Evolutionary conservation across 2,113 vertebrate species (phyloP).

Genomic region (Cisticola juncidis): DNA sequence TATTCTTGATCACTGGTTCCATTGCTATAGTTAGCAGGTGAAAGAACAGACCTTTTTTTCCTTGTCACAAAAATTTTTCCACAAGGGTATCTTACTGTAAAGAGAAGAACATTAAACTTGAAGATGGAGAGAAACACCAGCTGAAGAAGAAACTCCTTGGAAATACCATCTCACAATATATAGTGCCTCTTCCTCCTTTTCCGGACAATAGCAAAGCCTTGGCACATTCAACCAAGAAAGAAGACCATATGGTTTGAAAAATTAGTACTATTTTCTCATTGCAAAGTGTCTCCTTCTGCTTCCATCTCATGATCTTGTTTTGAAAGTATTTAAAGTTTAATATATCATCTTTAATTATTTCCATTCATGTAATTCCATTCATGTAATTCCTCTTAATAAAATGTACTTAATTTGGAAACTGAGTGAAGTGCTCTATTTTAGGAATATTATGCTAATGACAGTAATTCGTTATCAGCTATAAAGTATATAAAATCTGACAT

Average conservation of each 20-base stretch:
- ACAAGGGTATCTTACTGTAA: constrained; percentile 69
- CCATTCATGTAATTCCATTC: neutral
- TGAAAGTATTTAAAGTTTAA: neutral
- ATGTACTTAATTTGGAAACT: neutral
- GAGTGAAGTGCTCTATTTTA: neutral
- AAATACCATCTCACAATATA: neutral
- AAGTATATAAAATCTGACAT: neutral
- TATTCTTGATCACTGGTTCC: neutral
- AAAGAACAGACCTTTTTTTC: constrained; percentile 6
- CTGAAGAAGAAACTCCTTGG: neutral
- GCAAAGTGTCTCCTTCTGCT: neutral
- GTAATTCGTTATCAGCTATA: neutral
- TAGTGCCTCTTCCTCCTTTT: neutral
- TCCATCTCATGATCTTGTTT: neutral
- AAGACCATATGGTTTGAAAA: neutral
- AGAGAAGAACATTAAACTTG: neutral
- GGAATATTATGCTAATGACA: neutral
- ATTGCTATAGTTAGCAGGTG: neutral
- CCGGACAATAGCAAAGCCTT: neutral
- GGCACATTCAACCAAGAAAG: neutral
- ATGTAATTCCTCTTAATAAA: neutral
- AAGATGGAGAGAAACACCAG: neutral
- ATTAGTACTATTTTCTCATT: neutral
- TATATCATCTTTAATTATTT: neutral
- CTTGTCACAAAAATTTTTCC: constrained; percentile 37